Conservation (phyloP, 2,888 invertebrate species). For the Drosophila paramelanica region DNA sequence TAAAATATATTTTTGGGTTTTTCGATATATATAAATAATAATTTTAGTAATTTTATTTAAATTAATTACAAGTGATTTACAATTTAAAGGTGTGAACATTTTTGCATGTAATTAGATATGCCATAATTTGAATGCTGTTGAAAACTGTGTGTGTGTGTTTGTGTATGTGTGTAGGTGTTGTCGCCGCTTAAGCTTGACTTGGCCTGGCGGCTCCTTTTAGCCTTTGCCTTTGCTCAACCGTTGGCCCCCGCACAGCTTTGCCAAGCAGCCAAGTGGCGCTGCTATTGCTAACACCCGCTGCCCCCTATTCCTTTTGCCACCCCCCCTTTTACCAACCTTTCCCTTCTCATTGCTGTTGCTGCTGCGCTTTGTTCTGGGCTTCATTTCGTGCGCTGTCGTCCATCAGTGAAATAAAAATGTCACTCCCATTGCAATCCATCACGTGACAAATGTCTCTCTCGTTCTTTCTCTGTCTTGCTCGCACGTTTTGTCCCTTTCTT, state of each 20-base stretch:
- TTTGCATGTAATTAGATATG: too few species aligned
- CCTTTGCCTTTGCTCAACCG: slow-evolving; percentile 1
- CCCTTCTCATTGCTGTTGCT: neutral
- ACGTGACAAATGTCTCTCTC: slow-evolving; percentile 82
- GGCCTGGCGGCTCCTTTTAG: slow-evolving; percentile 13
- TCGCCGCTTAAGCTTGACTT: slow-evolving; percentile 39
- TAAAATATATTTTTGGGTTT: too few species aligned
- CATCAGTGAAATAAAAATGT: slow-evolving; percentile 85
- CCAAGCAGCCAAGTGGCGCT: neutral
- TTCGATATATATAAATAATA: too few species aligned
- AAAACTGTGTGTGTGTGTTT: neutral
- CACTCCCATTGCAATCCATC: slow-evolving; percentile 85
- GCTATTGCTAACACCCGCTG: neutral
- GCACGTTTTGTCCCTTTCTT: slow-evolving; percentile 20
- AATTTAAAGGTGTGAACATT: too few species aligned
- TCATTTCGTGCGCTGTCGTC: slow-evolving; percentile 80
- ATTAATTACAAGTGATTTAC: too few species aligned
- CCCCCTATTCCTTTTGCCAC: too few species aligned
- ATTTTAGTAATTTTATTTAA: too few species aligned
- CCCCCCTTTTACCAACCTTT: neutral
- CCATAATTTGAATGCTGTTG: too few species aligned
- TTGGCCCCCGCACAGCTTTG: neutral
- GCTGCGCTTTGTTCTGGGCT: slow-evolving; percentile 42
- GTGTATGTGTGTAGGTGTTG: slow-evolving; percentile 12
- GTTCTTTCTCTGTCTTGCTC: slow-evolving; percentile 28